Conservation (phyloP, 2,888 invertebrate species). For the Tenthredo amoena region DNA sequence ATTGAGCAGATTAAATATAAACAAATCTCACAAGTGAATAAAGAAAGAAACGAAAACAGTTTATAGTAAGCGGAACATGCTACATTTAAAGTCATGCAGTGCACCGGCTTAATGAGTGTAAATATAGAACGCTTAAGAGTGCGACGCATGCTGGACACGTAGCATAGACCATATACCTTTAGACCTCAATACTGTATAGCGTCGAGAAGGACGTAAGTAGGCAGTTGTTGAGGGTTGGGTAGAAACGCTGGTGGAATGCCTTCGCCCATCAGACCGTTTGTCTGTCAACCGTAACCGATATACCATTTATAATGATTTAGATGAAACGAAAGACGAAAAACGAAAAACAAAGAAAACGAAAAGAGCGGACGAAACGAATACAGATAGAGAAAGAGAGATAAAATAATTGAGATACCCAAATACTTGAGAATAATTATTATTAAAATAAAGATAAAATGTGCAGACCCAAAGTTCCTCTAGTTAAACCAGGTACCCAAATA, state of each 20-base stretch:
- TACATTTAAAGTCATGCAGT: conserved; percentile 29
- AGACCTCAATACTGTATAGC: conserved; percentile 83
- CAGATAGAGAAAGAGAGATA: background rate
- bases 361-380: background rate
- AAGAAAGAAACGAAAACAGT: background rate
- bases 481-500: conserved; percentile 8
- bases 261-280: conserved; percentile 78
- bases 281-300: conserved; percentile 77
- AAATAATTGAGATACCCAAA: conserved; percentile 10
- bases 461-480: conserved; percentile 17
- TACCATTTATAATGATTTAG: conserved; percentile 53
- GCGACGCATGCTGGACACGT: conserved; percentile 68
- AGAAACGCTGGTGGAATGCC: conserved; percentile 79
- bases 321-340: background rate
- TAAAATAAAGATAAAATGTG: conserved; percentile 14
- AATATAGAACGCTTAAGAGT: conserved; percentile 37
- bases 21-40: background rate
- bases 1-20: background rate
- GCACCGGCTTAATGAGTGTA: background rate
- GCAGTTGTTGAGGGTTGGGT: conserved; percentile 81
- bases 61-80: conserved; percentile 24
- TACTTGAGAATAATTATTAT: background rate
- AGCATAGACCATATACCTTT: conserved; percentile 76
- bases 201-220: conserved; percentile 83
- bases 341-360: background rate